Conservation (phyloP, 2,113 vertebrate species). For the Anolis carolinensis region DNA sequence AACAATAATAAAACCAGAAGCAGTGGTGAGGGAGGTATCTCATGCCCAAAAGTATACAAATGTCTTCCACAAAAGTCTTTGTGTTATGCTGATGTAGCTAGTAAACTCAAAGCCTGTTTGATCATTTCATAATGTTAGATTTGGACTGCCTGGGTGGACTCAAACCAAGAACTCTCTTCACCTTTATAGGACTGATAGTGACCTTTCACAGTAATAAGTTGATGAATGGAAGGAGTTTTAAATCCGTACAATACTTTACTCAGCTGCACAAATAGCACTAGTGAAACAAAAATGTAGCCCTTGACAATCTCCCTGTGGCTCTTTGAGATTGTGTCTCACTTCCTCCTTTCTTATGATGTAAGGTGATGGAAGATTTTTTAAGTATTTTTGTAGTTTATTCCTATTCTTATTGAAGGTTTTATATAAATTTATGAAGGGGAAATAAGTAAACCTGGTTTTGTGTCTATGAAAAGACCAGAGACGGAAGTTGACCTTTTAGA, state of each 20-base stretch:
- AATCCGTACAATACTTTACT: neutral
- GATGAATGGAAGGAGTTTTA: neutral
- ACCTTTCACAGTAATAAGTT: neutral
- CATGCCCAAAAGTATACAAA: neutral
- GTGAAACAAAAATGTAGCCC: neutral
- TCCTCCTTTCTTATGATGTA: neutral
- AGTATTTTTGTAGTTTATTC: neutral
- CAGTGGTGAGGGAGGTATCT: neutral
- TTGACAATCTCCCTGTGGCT: neutral
- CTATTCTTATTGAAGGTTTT: neutral
- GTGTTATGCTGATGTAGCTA: neutral
- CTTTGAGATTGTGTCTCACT: neutral
- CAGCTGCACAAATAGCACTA: neutral
- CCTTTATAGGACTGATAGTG: neutral
- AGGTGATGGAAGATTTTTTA: neutral
- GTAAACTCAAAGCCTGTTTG: neutral
- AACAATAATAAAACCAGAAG: slow-evolving; percentile 4
- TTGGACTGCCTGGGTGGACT: neutral
- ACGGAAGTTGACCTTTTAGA: neutral
- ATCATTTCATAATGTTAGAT: neutral
- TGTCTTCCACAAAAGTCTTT: neutral
- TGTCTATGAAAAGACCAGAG: neutral
- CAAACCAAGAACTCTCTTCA: neutral
- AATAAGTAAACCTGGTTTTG: neutral
- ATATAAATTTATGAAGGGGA: neutral